These are phyloP conservation scores for Meliscaeva auricollis DNA, from an alignment of 2,888 invertebrate genomes.

Conservation along the genomic window DNA sequence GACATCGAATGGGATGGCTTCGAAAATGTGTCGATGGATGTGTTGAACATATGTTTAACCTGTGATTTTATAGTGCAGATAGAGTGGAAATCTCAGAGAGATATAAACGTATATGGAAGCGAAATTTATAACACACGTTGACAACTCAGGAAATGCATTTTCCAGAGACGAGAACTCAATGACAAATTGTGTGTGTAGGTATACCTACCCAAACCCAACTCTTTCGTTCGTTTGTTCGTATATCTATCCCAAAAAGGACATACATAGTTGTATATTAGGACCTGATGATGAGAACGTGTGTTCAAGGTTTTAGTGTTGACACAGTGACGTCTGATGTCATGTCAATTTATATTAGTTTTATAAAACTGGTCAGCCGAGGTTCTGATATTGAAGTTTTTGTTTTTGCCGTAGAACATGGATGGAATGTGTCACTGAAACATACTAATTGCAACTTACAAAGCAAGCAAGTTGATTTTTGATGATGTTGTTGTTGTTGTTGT, in stretches of 20 bases:
- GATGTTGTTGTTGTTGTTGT: neutral
- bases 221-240: neutral
- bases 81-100: conserved; percentile 52
- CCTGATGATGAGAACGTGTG: conserved; percentile 46
- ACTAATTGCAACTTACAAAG: conserved; percentile 1
- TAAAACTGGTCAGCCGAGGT: conserved; percentile 28
- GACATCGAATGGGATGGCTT: conserved; percentile 76
- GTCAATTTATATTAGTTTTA: conserved; percentile 53
- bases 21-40: conserved; percentile 76
- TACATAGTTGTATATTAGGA: conserved; percentile 34
- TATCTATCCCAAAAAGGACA: neutral
- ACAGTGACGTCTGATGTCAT: conserved; percentile 48
- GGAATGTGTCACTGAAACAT: conserved; percentile 15
- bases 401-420: neutral
- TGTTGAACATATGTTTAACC: conserved; percentile 75
- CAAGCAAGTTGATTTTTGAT: neutral
- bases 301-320: conserved; percentile 58
- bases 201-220: neutral
- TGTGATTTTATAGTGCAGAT: conserved; percentile 61
- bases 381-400: conserved; percentile 12
- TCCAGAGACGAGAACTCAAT: conserved; percentile 38
- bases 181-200: conserved; percentile 40
- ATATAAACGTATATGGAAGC: conserved; percentile 40
- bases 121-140: conserved; percentile 64
- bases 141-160: conserved; percentile 71